Conservation (phyloP, 2,888 invertebrate genomes). For the Agonum fuliginosum region DNA sequence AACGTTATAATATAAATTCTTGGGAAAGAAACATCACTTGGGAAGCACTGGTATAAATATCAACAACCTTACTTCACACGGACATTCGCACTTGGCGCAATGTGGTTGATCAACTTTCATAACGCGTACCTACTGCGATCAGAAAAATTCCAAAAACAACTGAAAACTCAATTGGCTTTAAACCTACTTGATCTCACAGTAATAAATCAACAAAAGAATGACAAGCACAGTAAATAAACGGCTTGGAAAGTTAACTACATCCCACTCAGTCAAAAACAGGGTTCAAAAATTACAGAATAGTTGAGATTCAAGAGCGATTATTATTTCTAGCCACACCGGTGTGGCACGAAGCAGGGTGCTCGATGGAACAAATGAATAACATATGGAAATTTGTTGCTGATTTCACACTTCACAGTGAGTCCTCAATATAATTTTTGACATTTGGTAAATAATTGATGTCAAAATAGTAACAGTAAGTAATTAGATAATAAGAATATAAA, state of each 20-base stretch:
- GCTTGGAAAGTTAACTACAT: constrained; percentile 11
- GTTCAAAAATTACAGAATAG: constrained; percentile 1
- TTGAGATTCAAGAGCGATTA: not conserved
- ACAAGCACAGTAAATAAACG: not conserved
- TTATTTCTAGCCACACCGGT: no score
- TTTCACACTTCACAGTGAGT: no score
- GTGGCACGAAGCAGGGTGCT: no score
- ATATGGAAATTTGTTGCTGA: no score
- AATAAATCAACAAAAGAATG: constrained; percentile 29
- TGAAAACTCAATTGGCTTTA: constrained; percentile 1
- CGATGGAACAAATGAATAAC: no score
- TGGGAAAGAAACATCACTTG: not conserved
- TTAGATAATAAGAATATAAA: no score
- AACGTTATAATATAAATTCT: not conserved
- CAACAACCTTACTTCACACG: no score
- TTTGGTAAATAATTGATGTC: no score
- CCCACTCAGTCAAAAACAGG: constrained; percentile 20
- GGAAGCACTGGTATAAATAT: not conserved
- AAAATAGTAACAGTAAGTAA: no score
- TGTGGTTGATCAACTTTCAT: constrained; percentile 11
- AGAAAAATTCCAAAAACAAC: constrained; percentile 4
- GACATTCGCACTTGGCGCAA: not conserved
- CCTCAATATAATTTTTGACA: no score
- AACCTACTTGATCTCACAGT: not conserved
- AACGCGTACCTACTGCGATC: not conserved